Evolutionary conservation across 30 jellyfish, hydroid and myxozoan genomes (phyloP).

Genomic region (Morbakka virulenta): DNA sequence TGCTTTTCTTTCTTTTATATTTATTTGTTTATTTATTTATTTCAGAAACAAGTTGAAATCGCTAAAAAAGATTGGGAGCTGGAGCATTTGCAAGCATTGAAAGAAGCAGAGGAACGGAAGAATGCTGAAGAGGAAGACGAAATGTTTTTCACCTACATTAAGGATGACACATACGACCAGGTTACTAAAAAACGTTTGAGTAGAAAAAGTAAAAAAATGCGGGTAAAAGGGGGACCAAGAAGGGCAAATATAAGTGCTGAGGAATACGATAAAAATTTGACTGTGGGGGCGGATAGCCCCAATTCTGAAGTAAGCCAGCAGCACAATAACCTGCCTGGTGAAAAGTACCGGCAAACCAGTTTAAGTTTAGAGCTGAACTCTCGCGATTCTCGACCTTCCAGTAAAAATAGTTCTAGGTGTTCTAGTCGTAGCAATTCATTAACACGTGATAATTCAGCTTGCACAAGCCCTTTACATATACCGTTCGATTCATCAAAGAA

Average conservation of each 20-base stretch:
- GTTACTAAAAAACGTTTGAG: constrained; percentile 39
- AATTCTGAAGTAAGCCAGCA: too few species aligned
- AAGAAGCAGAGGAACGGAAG: constrained; percentile 96
- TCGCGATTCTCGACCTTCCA: constrained; percentile 33
- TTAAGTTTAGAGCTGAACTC: too few species aligned
- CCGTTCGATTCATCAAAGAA: constrained; percentile 21
- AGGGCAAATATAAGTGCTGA: too few species aligned
- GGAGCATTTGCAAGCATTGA: constrained; percentile 88
- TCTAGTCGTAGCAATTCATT: constrained; percentile 53
- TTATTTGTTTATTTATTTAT: too few species aligned
- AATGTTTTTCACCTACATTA: constrained; percentile 91
- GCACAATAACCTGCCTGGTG: too few species aligned
- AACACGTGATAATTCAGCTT: constrained; percentile 5
- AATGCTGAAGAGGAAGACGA: constrained; percentile 96
- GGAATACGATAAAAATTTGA: too few species aligned
- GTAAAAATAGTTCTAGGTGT: constrained; percentile 34
- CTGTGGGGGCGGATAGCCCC: too few species aligned
- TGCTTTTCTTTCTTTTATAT: too few species aligned
- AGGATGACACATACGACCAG: constrained; percentile 82
- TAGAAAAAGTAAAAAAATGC: constrained; percentile 9
- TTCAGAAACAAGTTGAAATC: constrained; percentile 70
- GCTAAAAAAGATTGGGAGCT: constrained; percentile 98
- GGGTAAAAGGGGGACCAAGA: background rate
- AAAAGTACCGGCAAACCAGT: too few species aligned
- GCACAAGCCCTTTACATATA: constrained; percentile 50